Base-by-base conservation (phyloP, 2,113 vertebrate genomes). In the Phocoena phocoena region DNA sequence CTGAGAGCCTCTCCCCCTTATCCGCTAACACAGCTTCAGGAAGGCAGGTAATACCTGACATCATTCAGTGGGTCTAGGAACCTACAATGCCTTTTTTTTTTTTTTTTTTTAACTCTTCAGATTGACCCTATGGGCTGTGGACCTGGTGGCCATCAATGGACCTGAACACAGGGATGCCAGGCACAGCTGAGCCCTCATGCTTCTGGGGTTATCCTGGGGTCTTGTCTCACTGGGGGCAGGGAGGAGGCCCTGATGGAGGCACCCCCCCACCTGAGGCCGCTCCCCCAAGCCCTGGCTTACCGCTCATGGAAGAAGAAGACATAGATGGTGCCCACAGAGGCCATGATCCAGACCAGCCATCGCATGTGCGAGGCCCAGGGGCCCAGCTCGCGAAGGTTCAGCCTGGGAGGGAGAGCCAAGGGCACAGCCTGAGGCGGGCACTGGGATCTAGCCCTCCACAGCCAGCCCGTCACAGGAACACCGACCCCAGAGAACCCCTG, bases 331-430 rank as follows among this genome's bases (percentile, higher is more conserved):
- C 99, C 99, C 0, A 99, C 93, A 0, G 99, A 99, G 0, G 99
- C 99, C 99, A 99, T 99, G 97, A 99, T 99, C 99, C 99, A 99
- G 91, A 99, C 99, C 98, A 99, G 93, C 99, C 99, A 99, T 93
- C 99, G 99, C 99, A 99, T 99, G 98, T 99, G 99, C 93, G 98
- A 99, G 5, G 98, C 98, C 99, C 99, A 99, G 62, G 99, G 99
- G 15, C 99, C 99, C 97, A 99, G 60, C 93, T 99, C 99, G 55
- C 99, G 98, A 60, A 99, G 98, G 98, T 99, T 99, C 97, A 99
- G 95, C 99, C 99, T 99, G 98, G 70, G 97, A 74, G 76, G 91
- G 33, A 96, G 47, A 62, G n/a, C 21, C 38, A 41, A n/a, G 11
- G 76, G 76, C 76, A n/a, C 20, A 2, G 74, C 74, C 74, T 76